Evolutionary conservation across 2,113 vertebrate species (phyloP).

Genomic region (Coturnix japonica): DNA sequence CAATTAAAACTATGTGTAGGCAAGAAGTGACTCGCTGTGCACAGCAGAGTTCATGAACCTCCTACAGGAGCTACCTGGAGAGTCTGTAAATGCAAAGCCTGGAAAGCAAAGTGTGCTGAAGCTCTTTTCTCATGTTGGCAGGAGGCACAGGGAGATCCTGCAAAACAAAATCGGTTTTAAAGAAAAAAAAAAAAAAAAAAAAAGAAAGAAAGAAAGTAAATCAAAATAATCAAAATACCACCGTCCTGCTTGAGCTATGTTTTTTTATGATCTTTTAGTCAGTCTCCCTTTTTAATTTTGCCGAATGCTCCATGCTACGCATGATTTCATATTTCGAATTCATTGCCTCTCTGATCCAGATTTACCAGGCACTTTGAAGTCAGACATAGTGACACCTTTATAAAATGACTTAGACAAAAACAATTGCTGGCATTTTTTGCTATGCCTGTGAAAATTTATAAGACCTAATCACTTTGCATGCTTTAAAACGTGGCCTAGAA

Average conservation of each 20-base stretch:
- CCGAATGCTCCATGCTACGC: background rate
- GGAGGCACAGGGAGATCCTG: background rate
- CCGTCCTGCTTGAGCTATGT: background rate
- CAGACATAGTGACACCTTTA: background rate
- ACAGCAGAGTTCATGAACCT: background rate
- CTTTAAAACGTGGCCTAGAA: background rate
- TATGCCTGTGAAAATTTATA: background rate
- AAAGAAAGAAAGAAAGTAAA: background rate
- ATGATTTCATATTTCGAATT: constrained; percentile 20
- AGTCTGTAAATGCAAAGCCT: background rate
- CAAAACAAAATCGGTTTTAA: background rate
- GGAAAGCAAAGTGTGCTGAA: background rate
- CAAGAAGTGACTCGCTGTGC: background rate
- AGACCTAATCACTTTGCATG: background rate
- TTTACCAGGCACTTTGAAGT: constrained; percentile 20
- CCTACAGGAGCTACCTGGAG: background rate
- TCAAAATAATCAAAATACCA: background rate
- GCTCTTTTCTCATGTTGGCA: background rate
- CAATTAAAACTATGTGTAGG: background rate
- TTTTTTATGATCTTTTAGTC: constrained; percentile 15
- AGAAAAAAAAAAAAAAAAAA: background rate
- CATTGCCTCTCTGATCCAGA: background rate
- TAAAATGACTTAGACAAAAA: background rate
- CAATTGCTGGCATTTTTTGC: background rate
- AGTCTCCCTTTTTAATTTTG: constrained; percentile 13